phyloP scores from a whole-genome alignment of 2,113 vertebrate genomes.

The Ammodramus savannarum region DNA sequence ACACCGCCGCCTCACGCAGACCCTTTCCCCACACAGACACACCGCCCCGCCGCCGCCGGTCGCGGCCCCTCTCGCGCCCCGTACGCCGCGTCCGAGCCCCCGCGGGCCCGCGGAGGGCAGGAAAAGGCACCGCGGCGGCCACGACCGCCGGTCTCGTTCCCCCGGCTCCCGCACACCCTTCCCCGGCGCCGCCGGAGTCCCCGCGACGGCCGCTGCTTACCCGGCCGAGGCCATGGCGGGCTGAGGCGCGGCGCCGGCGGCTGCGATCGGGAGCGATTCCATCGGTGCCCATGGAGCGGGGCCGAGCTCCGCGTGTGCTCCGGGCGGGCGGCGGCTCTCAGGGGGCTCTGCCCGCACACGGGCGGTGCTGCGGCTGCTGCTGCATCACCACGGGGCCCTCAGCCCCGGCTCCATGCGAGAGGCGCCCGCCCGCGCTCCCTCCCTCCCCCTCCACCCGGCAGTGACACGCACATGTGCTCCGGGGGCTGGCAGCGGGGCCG shows the following conservation, averaged over 20 bases:
- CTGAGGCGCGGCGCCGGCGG: conserved; percentile 11
- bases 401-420: conserved; percentile 40
- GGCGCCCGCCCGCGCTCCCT: not conserved
- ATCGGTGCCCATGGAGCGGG: conserved; percentile 55
- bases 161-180: not conserved
- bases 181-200: not conserved
- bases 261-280: conserved; percentile 23
- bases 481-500: conserved; percentile 47
- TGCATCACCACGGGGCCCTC: not conserved
- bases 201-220: not conserved
- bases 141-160: not conserved
- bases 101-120: not conserved
- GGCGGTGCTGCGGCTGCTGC: not conserved
- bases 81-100: not conserved
- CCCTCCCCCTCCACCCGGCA: conserved; percentile 40
- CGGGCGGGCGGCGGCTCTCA: conserved; percentile 11
- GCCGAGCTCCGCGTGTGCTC: conserved; percentile 21
- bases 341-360: not conserved
- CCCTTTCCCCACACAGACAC: not conserved
- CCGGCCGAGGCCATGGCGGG: conserved; percentile 40
- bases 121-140: not conserved
- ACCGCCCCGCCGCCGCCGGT: not conserved
- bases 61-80: not conserved
- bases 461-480: conserved; percentile 51
- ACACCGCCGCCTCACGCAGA: not conserved